These are phyloP conservation scores for Drosophila guanche DNA, from an alignment of 1,140 invertebrate species.

Conservation along the genomic window DNA sequence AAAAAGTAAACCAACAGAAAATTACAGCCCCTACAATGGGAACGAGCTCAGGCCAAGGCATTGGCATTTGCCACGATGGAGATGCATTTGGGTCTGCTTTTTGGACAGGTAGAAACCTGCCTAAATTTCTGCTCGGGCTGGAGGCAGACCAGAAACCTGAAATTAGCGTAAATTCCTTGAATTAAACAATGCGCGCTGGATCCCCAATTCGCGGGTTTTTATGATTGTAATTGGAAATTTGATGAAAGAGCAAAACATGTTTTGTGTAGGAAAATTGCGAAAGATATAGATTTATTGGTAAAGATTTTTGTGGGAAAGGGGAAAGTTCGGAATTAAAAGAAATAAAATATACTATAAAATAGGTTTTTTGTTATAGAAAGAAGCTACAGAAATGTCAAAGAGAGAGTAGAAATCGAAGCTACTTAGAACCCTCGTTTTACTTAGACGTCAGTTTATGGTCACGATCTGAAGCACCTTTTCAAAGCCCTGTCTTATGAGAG, in stretches of 20 bases:
- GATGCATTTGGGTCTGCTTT: slow-evolving; percentile 8
- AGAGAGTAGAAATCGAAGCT: background rate
- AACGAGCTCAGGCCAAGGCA: background rate
- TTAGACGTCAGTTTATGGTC: no score
- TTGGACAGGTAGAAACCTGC: slow-evolving; percentile 11
- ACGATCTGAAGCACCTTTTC: no score
- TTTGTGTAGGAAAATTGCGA: background rate
- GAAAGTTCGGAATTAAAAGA: background rate
- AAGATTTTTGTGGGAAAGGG: background rate
- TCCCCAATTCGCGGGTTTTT: no score
- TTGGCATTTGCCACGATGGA: slow-evolving; percentile 11
- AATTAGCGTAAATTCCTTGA: slow-evolving; percentile 66
- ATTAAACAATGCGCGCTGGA: no score
- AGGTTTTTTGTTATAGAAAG: no score
- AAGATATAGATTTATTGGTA: background rate
- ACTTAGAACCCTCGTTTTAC: no score
- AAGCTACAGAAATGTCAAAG: background rate
- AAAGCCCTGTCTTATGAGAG: no score
- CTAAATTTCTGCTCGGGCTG: slow-evolving; percentile 31
- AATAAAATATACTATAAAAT: background rate
- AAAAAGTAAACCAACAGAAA: slow-evolving; percentile 28
- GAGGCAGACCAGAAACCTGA: slow-evolving; percentile 24
- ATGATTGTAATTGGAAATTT: slow-evolving; percentile 19
- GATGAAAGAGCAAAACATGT: background rate
- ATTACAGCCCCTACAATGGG: slow-evolving; percentile 13